These are phyloP conservation scores for Oscheius sp. DNA, from an alignment of 2,888 invertebrate species.

Conservation along the genomic window DNA sequence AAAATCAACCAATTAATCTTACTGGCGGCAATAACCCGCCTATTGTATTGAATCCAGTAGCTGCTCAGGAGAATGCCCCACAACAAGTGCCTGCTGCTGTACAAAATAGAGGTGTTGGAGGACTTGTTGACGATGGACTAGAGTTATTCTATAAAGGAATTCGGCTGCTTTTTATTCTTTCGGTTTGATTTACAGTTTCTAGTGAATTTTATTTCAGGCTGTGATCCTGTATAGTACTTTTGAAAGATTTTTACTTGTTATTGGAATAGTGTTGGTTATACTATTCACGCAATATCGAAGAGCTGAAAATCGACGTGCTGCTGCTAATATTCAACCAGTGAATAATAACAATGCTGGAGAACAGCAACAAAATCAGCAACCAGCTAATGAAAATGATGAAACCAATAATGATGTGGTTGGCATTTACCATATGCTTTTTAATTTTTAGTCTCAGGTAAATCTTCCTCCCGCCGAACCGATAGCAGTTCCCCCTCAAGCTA, in stretches of 20 bases:
- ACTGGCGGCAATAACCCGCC: slow-evolving; percentile 12
- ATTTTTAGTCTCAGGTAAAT: no score
- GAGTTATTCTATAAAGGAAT: slow-evolving; percentile 46
- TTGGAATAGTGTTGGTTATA: slow-evolving; percentile 24
- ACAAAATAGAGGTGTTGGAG: not conserved
- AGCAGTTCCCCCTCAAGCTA: slow-evolving; percentile 71
- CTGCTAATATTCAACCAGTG: slow-evolving; percentile 20
- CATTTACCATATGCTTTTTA: no score
- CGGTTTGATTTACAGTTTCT: slow-evolving; percentile 25
- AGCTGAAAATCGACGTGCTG: slow-evolving; percentile 27
- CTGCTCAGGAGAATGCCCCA: not conserved
- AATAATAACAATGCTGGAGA: slow-evolving; percentile 53
- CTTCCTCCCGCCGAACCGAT: not conserved
- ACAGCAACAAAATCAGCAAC: slow-evolving; percentile 13
- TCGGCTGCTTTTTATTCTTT: slow-evolving; percentile 41
- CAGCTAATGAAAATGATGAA: slow-evolving; percentile 1
- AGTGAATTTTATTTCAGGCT: slow-evolving; percentile 29
- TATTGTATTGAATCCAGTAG: not conserved
- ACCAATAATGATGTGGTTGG: not conserved
- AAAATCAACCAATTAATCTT: slow-evolving; percentile 25
- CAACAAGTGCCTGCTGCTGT: slow-evolving; percentile 13
- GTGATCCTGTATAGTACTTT: slow-evolving; percentile 46
- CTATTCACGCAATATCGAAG: slow-evolving; percentile 27
- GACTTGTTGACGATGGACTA: slow-evolving; percentile 37
- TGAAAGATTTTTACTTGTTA: slow-evolving; percentile 42